Conservation (phyloP, 2,888 invertebrate species). For the Pyrochroa serraticornis region DNA sequence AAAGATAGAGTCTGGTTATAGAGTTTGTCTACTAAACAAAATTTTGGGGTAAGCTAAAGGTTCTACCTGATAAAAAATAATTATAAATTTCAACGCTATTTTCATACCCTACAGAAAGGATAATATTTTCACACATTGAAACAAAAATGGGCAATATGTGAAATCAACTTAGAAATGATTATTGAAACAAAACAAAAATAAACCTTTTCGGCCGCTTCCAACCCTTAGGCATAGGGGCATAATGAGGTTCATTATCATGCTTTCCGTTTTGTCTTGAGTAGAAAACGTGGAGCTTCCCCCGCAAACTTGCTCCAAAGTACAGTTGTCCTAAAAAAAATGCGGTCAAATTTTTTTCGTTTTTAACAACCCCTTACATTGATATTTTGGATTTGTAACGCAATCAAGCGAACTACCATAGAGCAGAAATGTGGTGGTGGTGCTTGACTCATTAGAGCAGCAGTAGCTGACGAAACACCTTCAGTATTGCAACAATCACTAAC, state of each 20-base stretch:
- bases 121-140: too few species aligned
- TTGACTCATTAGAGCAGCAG: slow-evolving; percentile 86
- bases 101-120: too few species aligned
- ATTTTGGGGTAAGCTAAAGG: too few species aligned
- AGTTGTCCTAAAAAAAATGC: slow-evolving; percentile 68
- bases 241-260: slow-evolving; percentile 93
- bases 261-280: slow-evolving; percentile 91
- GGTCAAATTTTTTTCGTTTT: background rate
- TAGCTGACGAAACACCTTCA: slow-evolving; percentile 79
- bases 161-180: too few species aligned
- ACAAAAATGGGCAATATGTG: too few species aligned
- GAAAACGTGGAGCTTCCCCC: slow-evolving; percentile 89
- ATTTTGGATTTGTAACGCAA: slow-evolving; percentile 93
- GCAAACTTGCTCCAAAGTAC: slow-evolving; percentile 92
- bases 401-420: slow-evolving; percentile 92
- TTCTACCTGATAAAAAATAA: too few species aligned
- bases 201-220: slow-evolving; percentile 93
- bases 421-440: slow-evolving; percentile 95
- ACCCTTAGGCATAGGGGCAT: slow-evolving; percentile 95
- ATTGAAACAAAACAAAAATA: too few species aligned
- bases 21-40: too few species aligned
- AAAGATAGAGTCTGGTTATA: too few species aligned
- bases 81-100: too few species aligned
- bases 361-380: slow-evolving; percentile 70
- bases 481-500: slow-evolving; percentile 75